Evolutionary conservation across 2,797 vertebrate species (phyloP), one percentile per base, ranked within the genome.

Genomic region (Lophotriccus pileatus): DNA sequence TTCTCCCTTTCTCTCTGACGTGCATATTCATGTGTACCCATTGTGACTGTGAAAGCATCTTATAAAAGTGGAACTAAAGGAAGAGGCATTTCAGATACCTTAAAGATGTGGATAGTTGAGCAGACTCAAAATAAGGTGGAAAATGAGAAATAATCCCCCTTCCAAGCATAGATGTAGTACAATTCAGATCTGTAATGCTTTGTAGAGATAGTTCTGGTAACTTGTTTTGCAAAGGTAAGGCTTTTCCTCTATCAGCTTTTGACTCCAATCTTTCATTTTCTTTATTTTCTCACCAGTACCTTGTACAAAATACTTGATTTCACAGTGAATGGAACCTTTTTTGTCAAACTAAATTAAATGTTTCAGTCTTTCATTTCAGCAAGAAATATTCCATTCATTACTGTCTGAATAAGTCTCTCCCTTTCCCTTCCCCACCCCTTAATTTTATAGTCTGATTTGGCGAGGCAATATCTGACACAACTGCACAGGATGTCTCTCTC

Each of bases 221-320:
- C 20, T 63, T 77, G 21, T 72, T 93, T 93, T 82, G 47, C 78
- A 87, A 77, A n/a, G 16, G n/a, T 62, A 91, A 74, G 49, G 18
- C 53, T 96, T 94, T 90, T 69, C 50, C 25, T 66, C 49, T 84
- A 80, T 75, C 85, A 91, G 74, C 16, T 82, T 95, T 86, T 93
- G 46, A 76, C 73, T 90, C 24, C 21, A 79, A 47, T 75, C 69
- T 72, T 83, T 94, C 43, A 84, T 89, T 94, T 91, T 89, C 84
- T 89, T 93, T 94, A 59, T 62, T 90, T 94, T 84, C 76, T 88
- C 62, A 75, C 24, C 86, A 85, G 20, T 6, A 10, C n/a, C 69
- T 94, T 53, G 62, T 74, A 96, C 46, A 84, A 96, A 96, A 84
- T 91, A 90, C 90, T 96, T 95, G 90, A 94, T 96, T 96, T 95